Base-by-base conservation (phyloP, 2,888 invertebrate species). In the Darwinula stevensoni region DNA sequence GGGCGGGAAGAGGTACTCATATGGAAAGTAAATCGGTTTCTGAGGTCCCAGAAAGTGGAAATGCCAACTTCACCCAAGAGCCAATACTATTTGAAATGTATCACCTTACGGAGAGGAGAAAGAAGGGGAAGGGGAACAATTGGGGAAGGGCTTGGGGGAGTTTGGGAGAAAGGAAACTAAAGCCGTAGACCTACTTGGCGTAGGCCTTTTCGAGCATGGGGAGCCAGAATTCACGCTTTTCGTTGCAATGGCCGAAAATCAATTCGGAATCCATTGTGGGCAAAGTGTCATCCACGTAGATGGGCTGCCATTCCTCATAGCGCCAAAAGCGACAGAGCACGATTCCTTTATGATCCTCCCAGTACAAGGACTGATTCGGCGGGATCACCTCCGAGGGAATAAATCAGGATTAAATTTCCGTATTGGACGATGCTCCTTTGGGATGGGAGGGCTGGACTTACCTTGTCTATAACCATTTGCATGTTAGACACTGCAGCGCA, bases 121-220 rank as follows among this genome's bases (percentile, higher is more conserved):
- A n/a, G n/a, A n/a, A n/a, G n/a, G n/a, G n/a, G n/a, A n/a, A n/a
- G n/a, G n/a, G n/a, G n/a, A n/a, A n/a, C n/a, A n/a, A n/a, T n/a
- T n/a, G n/a, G n/a, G n/a, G n/a, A n/a, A n/a, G n/a, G n/a, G n/a
- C n/a, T n/a, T n/a, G n/a, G n/a, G n/a, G n/a, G n/a, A n/a, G n/a
- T n/a, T n/a, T n/a, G n/a, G n/a, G n/a, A n/a, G n/a, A n/a, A n/a
- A n/a, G n/a, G n/a, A n/a, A n/a, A n/a, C n/a, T n/a, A n/a, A n/a
- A n/a, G n/a, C n/a, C n/a, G n/a, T 22, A 6, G 9, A 34, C 47
- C 40, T 42, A 52, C 51, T 53, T 53, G 14, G 53, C 53, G 41
- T 52, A 53, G 2, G 53, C 53, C 37, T 53, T 53, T 37, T 54
- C 54, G 27, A 54, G 41, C 2, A 53, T 42, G 2, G 52, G 45